Conservation (phyloP, 1,140 invertebrate genomes). For the Amphibalanus amphitrite region DNA sequence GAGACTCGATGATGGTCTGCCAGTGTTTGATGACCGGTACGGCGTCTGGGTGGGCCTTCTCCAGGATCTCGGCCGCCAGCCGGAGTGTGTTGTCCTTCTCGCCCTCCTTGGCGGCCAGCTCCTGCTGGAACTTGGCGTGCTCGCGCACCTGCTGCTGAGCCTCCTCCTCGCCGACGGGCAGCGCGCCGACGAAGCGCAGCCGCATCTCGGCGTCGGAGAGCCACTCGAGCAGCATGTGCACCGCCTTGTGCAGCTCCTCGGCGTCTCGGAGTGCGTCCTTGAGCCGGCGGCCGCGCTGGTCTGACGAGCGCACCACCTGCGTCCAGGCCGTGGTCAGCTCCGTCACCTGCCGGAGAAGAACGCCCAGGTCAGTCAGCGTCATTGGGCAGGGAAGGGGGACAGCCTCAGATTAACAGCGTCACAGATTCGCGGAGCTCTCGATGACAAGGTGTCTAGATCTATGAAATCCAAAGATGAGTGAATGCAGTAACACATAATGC, state of each 20-base stretch:
- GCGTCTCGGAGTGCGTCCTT: constrained; percentile 69
- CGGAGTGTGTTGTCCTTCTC: constrained; percentile 75
- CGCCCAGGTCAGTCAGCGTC: too few species aligned
- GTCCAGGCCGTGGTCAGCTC: constrained; percentile 76
- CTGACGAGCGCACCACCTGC: constrained; percentile 53
- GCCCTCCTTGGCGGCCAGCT: constrained; percentile 61
- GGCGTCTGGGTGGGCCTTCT: constrained; percentile 83
- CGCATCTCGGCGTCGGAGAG: constrained; percentile 87
- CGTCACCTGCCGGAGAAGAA: constrained; percentile 32
- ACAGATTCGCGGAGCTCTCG: too few species aligned
- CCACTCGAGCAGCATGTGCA: constrained; percentile 92
- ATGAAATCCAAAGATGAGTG: too few species aligned
- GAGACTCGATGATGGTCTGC: constrained; percentile 86
- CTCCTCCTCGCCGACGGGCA: constrained; percentile 80
- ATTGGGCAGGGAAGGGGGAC: too few species aligned
- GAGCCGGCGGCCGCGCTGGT: constrained; percentile 52
- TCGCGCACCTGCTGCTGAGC: constrained; percentile 66
- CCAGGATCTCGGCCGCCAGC: constrained; percentile 70
- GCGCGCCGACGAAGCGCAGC: constrained; percentile 61
- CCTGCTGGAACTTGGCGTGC: constrained; percentile 69
- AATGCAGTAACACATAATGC: too few species aligned
- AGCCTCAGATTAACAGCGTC: too few species aligned
- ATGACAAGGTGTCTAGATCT: too few species aligned
- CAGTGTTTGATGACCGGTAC: constrained; percentile 89
- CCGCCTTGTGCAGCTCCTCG: constrained; percentile 68